Evolutionary conservation across 37 sponge, comb jelly and placozoan genomes (phyloP).

Genomic region (Eunapius fragilis): DNA sequence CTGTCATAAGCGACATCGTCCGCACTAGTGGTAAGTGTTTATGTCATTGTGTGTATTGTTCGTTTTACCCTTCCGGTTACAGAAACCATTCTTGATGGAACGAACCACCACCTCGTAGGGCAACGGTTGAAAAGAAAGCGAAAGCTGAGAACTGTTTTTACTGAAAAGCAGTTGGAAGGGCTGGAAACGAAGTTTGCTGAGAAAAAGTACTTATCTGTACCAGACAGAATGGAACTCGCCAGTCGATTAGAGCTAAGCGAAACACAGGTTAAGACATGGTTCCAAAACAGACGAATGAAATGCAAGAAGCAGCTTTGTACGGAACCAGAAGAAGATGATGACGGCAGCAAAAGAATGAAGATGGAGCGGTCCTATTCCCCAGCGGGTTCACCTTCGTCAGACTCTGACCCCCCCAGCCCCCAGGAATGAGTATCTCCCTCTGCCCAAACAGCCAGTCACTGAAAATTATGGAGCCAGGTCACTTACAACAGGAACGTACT

Average conservation of each 20-base stretch:
- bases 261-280: constrained; percentile 97
- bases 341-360: neutral
- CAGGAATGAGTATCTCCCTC: neutral
- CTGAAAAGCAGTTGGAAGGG: constrained; percentile 91
- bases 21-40: neutral
- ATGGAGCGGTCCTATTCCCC: neutral
- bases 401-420: neutral
- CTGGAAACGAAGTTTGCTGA: constrained; percentile 89
- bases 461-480: neutral
- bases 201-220: constrained; percentile 95
- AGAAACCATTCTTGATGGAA: constrained; percentile 3
- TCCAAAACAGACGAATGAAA: constrained; percentile 95
- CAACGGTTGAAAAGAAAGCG: constrained; percentile 62
- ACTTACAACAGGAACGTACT: constrained; percentile 1
- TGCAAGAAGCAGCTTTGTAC: constrained; percentile 83
- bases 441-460: neutral
- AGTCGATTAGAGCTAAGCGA: constrained; percentile 87
- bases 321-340: constrained; percentile 1
- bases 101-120: constrained; percentile 28
- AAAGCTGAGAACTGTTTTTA: constrained; percentile 94
- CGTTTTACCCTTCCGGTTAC: neutral
- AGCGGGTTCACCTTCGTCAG: constrained; percentile 1
- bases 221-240: constrained; percentile 92
- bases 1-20: constrained; percentile 59
- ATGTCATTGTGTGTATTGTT: neutral